A percentile compares a stretch with the other conserved stretches of the same genome.
Evolutionary conservation across 2,797 vertebrate species (phyloP).

Genomic region (Paguma larvata): DNA sequence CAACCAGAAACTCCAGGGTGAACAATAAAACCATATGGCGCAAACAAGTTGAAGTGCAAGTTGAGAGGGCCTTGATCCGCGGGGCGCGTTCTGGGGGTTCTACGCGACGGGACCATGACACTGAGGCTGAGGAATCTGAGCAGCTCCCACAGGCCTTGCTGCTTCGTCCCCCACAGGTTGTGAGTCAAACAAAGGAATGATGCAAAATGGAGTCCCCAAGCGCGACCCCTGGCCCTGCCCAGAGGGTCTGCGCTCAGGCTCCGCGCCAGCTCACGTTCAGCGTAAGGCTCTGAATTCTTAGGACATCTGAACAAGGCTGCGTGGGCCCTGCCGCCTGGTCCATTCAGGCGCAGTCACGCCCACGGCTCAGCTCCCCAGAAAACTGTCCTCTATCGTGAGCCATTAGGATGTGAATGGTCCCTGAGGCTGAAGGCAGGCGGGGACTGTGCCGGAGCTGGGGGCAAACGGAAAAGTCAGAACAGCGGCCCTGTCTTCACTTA

Average conservation of each 20-base stretch:
- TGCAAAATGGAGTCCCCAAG: rapidly evolving
- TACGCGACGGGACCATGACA: rapidly evolving
- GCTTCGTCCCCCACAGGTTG: neutral
- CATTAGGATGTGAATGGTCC: rapidly evolving
- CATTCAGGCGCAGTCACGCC: neutral
- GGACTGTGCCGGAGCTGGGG: neutral
- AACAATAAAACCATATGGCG: rapidly evolving
- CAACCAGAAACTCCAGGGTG: neutral
- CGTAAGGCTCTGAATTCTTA: rapidly evolving
- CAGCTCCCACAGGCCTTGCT: rapidly evolving
- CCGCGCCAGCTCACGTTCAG: neutral
- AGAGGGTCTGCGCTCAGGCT: neutral
- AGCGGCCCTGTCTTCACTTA: neutral
- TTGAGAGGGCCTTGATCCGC: neutral
- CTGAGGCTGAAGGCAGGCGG: neutral
- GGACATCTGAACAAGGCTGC: neutral
- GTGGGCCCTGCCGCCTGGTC: rapidly evolving
- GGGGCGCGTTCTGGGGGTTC: neutral
- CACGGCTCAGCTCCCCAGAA: no score
- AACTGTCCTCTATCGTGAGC: neutral
- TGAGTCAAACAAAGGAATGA: neutral
- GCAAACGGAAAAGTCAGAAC: neutral
- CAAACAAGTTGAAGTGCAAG: neutral
- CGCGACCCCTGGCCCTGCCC: neutral
- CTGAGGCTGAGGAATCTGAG: neutral